Base-by-base conservation (phyloP, 2,888 invertebrate species). In the Leptopilina syphax region DNA sequence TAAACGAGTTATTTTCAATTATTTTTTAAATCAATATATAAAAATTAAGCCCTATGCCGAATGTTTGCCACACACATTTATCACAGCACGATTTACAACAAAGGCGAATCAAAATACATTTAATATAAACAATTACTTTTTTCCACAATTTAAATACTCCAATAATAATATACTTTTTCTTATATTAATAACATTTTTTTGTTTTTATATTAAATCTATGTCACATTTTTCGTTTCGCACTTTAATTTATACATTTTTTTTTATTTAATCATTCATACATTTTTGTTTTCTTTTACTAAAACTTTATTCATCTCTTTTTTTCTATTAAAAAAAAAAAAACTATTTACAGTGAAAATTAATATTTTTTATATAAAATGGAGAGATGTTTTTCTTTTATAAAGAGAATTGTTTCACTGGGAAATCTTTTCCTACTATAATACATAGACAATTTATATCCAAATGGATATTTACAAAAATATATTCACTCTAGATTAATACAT, bases 81-180 rank as follows among this genome's bases (percentile, higher is more conserved):
- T 90, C 90, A 90, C 90, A 90, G 90, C 88, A 90, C 86, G 88
- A 90, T 89, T 88, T 89, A 87, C 86, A 88, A 89, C 84, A 87
- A 89, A 89, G 84, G 85, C 85, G 85, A 82, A 87, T 86, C 85
- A 84, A 86, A 83, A 84, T 84, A 79, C 82, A 86, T 85, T 34
- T 34, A 34, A 79, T 82, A 86, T 85, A 86, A 84, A 83, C 84
- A 34, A 54, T 54, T 34, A 79, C 82, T 88, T 87, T 80, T 82
- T 88, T 87, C 85, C 84, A 34, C 34, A 83, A 87, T 88, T 89
- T 89, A 88, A 90, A 90, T 90, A 89, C 82, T 87, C 87, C 86
- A 85, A 86, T 85, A 87, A 85, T 84, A 85, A 87, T 84, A 87
- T 86, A 85, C 84, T 50, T 50, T 85, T 84, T 83, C 84, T 89